A percentile compares a stretch with the other conserved stretches of the same genome.
These are phyloP conservation scores for Thunnus thynnus DNA, from an alignment of 2,113 vertebrate species.

Conservation along the genomic window DNA sequence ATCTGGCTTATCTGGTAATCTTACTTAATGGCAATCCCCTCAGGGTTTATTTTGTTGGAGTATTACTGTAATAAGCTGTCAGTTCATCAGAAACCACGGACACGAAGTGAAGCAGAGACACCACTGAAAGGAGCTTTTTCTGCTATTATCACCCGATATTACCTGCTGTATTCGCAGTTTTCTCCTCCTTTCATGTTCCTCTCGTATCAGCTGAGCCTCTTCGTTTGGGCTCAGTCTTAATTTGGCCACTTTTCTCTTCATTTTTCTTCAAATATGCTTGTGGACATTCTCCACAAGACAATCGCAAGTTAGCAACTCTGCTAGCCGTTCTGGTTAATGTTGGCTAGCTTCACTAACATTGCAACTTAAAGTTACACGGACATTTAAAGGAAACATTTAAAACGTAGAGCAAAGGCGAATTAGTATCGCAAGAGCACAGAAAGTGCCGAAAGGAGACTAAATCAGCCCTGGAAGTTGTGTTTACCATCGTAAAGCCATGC, in stretches of 20 bases:
- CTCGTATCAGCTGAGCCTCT: constrained; percentile 90
- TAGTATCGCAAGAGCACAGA: fast-evolving
- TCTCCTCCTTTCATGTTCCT: constrained; percentile 92
- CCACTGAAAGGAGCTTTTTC: background rate
- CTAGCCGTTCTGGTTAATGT: constrained; percentile 7
- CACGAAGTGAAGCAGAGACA: background rate
- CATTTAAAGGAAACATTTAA: background rate
- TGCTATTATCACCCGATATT: background rate
- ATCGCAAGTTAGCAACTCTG: too few relatives aligned
- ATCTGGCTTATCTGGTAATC: too few relatives aligned
- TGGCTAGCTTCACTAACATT: background rate
- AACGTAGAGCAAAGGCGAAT: background rate
- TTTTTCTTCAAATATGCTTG: constrained; percentile 55
- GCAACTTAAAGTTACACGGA: background rate
- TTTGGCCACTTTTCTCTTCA: constrained; percentile 88
- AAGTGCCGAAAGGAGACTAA: fast-evolving
- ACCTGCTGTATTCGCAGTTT: constrained; percentile 95
- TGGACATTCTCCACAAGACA: background rate
- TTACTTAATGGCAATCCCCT: too few relatives aligned
- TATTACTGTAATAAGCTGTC: too few relatives aligned
- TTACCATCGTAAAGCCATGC: constrained; percentile 35
- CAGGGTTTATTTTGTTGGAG: too few relatives aligned
- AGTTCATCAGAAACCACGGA: background rate
- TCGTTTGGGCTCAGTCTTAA: constrained; percentile 93
- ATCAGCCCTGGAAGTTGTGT: background rate